Evolutionary conservation across 2,888 invertebrate genomes (phyloP).

Genomic region (Osedax frankpressi): DNA sequence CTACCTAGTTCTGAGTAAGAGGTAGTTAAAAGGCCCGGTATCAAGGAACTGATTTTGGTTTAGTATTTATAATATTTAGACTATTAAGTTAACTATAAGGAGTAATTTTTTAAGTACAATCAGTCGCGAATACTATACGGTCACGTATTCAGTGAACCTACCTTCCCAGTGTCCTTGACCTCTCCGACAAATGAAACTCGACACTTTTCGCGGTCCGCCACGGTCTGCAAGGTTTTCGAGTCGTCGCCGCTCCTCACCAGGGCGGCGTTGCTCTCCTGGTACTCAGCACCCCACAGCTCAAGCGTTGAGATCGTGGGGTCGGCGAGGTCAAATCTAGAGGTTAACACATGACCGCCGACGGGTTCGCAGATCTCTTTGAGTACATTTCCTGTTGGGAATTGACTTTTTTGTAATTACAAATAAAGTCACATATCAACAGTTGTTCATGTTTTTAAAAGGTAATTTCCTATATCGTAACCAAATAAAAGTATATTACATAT

Average conservation of each 20-base stretch:
- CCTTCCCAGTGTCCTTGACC: slow-evolving; percentile 71
- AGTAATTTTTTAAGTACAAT: too few relatives aligned
- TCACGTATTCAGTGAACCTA: slow-evolving; percentile 41
- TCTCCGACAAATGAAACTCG: slow-evolving; percentile 82
- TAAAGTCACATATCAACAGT: too few relatives aligned
- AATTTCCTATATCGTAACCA: too few relatives aligned
- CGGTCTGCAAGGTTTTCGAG: slow-evolving; percentile 54
- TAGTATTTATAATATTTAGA: too few relatives aligned
- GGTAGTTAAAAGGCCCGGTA: too few relatives aligned
- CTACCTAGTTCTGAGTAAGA: too few relatives aligned
- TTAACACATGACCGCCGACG: slow-evolving; percentile 76
- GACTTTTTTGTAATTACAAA: too few relatives aligned
- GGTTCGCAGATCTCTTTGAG: slow-evolving; percentile 91
- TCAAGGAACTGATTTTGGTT: too few relatives aligned
- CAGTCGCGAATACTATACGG: too few relatives aligned
- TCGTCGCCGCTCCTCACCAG: slow-evolving; percentile 57
- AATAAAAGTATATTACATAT: too few relatives aligned
- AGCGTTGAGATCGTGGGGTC: slow-evolving; percentile 83
- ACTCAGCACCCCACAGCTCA: slow-evolving; percentile 96
- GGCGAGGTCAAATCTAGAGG: slow-evolving; percentile 65
- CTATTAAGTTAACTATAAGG: too few relatives aligned
- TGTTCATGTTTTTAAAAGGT: too few relatives aligned
- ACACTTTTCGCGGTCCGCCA: slow-evolving; percentile 76
- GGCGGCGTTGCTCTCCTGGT: slow-evolving; percentile 86
- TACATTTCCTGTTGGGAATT: slow-evolving; percentile 67